Evolutionary conservation across 2,113 vertebrate species (phyloP), one percentile per base, ranked within the genome.

Genomic region (cat (Felis catus)): DNA sequence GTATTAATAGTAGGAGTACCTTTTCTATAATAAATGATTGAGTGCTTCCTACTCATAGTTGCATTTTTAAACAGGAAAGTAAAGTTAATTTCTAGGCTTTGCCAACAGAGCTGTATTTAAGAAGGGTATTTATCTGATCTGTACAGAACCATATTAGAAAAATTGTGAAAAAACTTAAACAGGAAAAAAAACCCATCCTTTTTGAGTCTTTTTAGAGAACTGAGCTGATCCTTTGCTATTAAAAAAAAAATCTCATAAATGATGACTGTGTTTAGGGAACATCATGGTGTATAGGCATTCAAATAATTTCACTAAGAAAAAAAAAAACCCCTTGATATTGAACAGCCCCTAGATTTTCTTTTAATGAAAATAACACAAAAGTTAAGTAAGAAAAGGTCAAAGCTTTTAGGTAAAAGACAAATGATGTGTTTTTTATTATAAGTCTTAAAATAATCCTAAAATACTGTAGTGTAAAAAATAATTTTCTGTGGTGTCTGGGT

Each of bases 11-110:
- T 92, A 86, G 92, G 58, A 48, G 68, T 0, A 10, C 79, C 82
- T 93, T 6, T 96, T 97, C 93, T 98, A 70, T 65, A 88, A 90
- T 84, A 89, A 80, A 63, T 65, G 92, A 92, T 39, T 68, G 97
- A 96, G n/a, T 63, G 65, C 96, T 90, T 94, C 97, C 98, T 82
- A 95, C 92, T 39, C 92, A 41, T 7, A 94, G 94, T 94, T 97
- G 90, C 92, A 81, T 91, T 95, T 96, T 98, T 95, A 85, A 88
- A 82, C 70, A 91, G 81, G 58, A 88, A 92, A 92, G 87, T 90
- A 36, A 93, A 91, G 65, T 83, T 94, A 89, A 96, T 97, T 96
- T 95, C 68, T 94, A 92, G 66, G 29, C 71, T 97, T 94, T 98
- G 93, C 94, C 87, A 91, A 83, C 88, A 92, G 73, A 97, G 70